Evolutionary conservation across 2,797 vertebrate species (phyloP), one percentile per base, ranked within the genome.

Genomic region (Pseudochaenichthys georgianus): DNA sequence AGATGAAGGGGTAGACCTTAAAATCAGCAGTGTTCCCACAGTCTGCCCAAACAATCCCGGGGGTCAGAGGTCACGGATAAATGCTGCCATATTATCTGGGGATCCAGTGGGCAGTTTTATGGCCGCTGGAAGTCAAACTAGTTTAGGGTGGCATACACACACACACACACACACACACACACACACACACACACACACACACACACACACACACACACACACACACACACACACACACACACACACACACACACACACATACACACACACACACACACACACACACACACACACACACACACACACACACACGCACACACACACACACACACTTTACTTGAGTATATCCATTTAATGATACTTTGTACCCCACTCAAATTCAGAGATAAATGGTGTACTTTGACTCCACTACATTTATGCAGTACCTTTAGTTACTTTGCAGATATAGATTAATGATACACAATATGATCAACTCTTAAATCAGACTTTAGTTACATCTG

Each of bases 11-110:
- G 8, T 21, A 55, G 74, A 78, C 59, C 74, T 50, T 66, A 53
- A 81, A 87, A 70, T 75, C 73, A 58, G 50, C 66, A 31, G 21
- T 59, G 69, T 91, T 88, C 86, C 85, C 88, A 87, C 73, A 80
- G 71, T 65, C 55, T 13, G 12, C 34, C 59, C 42, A 64, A 84
- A 81, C 53, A 1, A 21, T 45, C 71, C 45, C 59, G 3, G 71
- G 57, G 82, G 87, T 85, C 80, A 85, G 17, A 74, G 86, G 84
- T 83, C 73, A 54, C 1, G 31, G 54, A 76, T 87, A 86, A 90
- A 81, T 16, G 77, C 79, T 87, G 64, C 73, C 81, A 83, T 74
- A 81, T 76, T 21, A 68, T 78, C 58, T 86, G 78, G 68, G 86
- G 90, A 88, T 78, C 71, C 77, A 58, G 88, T 85, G 85, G 88